Evolutionary conservation across 35 echinoderm and acorn worm species (phyloP), one percentile per base, ranked within the genome.

Genomic region (Anneissia japonica): DNA sequence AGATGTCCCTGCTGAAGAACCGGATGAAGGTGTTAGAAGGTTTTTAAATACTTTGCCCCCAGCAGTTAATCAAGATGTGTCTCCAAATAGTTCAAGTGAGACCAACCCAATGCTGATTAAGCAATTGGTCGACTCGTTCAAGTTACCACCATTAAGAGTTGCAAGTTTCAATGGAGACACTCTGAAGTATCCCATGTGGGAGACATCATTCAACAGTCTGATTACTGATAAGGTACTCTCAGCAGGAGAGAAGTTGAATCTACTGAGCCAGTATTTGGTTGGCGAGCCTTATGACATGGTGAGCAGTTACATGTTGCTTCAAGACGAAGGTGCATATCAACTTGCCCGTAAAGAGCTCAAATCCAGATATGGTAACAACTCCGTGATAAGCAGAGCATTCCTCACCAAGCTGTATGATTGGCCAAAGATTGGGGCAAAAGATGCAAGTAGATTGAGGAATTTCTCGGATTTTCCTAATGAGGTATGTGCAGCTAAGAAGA

Each of bases 301-400:
- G 30, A 6, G 37, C 33, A 76, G 56, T 72, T 46, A 77, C 23
- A 10, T 77, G 30, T 26, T 77, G 6, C 76, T 77, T 17, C 76
- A 77, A 77, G 33, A 16, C 0, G 76, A 77, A 37, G 30, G 33
- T 11, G 11, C 76, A 13, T 77, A 77, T 37, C 4, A 32, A 13
- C 76, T 32, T 28, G 93, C 93, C 23, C 86, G 84, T 72, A 34
- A 31, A 38, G 31, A 82, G 78, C 77, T 90, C 33, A 56, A 89
- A 10, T 32, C 82, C 0, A 39, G 92, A 80, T 96, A 92, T 79
- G 93, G 93, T 0, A 73, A 96, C 56, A 76, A 86, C 0, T 92
- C 88, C n/a, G 80, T 92, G 0, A 72, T 92, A 19, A 76, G 86
- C 23, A 89, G 55, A 3, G 90, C 93, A 5, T 89, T 96, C 32